Percentiles rank a stretch among this genome's conserved stretches.
phyloP scores from a whole-genome alignment of 2,797 vertebrate genomes.

The Falco peregrinus region DNA sequence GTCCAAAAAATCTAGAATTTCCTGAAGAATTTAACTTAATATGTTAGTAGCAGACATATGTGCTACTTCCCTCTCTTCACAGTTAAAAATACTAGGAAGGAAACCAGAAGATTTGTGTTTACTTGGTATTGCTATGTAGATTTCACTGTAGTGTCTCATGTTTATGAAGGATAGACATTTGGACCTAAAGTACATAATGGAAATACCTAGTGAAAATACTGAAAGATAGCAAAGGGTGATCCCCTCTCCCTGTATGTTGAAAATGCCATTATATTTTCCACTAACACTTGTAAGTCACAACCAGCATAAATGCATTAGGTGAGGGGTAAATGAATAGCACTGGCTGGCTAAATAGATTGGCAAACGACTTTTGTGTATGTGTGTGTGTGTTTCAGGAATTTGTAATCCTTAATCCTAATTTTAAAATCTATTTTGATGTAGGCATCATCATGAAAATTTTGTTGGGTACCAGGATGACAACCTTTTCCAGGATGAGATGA shows the following conservation, averaged over 20 bases:
- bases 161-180: neutral
- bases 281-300: neutral
- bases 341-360: neutral
- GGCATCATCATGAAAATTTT: slow-evolving; percentile 98
- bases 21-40: neutral
- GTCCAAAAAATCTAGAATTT: neutral
- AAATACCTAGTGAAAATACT: neutral
- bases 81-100: neutral
- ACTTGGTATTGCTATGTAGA: neutral
- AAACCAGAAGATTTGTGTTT: neutral
- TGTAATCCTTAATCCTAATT: neutral
- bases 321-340: fast-evolving
- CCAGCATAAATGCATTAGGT: neutral
- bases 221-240: neutral
- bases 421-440: slow-evolving; percentile 67
- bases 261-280: neutral
- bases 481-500: slow-evolving; percentile 98
- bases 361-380: neutral
- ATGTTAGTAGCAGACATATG: neutral
- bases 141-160: neutral
- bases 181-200: neutral
- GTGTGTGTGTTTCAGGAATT: neutral
- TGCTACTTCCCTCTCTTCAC: neutral
- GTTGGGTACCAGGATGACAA: slow-evolving; percentile 95
- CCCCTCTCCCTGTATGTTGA: neutral